phyloP scores from a whole-genome alignment of 2,888 invertebrate genomes.

The Holacanthella duospinosa region DNA sequence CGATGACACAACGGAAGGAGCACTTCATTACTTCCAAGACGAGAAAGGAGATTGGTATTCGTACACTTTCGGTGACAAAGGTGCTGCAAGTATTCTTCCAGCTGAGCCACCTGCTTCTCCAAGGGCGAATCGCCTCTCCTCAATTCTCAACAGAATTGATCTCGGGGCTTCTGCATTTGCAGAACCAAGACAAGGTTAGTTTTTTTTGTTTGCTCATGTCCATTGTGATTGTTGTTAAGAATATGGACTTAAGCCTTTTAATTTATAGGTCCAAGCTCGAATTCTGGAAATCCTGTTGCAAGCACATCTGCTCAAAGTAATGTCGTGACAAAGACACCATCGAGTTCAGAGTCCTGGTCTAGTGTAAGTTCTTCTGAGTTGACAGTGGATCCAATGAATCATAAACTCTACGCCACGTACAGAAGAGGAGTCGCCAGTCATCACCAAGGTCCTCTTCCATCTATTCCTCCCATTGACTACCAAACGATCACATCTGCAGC shows the following conservation, averaged over 20 bases:
- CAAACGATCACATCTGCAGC: conserved; percentile 25
- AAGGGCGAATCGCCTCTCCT: background rate
- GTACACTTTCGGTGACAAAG: conserved; percentile 72
- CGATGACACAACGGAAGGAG: conserved; percentile 70
- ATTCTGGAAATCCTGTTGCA: background rate
- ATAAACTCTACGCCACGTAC: conserved; percentile 30
- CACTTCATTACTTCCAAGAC: conserved; percentile 75
- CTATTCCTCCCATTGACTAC: conserved; percentile 34
- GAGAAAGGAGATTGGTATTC: conserved; percentile 79
- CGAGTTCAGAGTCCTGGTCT: conserved; percentile 37
- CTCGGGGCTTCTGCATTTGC: background rate
- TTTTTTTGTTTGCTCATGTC: background rate
- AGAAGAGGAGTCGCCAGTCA: conserved; percentile 16
- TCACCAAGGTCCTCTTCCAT: conserved; percentile 34
- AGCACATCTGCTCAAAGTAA: background rate
- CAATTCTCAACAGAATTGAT: conserved; percentile 2
- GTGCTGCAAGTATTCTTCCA: conserved; percentile 42
- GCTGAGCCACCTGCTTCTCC: background rate
- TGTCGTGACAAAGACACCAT: conserved; percentile 26
- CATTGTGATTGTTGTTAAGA: too few species aligned
- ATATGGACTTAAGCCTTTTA: too few species aligned
- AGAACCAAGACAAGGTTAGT: conserved; percentile 5
- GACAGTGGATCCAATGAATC: conserved; percentile 32
- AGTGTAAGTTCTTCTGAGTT: conserved; percentile 36
- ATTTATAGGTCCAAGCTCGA: background rate